These are phyloP conservation scores for Xiphydria camelus DNA, from an alignment of 2,888 invertebrate genomes.

Conservation along the genomic window DNA sequence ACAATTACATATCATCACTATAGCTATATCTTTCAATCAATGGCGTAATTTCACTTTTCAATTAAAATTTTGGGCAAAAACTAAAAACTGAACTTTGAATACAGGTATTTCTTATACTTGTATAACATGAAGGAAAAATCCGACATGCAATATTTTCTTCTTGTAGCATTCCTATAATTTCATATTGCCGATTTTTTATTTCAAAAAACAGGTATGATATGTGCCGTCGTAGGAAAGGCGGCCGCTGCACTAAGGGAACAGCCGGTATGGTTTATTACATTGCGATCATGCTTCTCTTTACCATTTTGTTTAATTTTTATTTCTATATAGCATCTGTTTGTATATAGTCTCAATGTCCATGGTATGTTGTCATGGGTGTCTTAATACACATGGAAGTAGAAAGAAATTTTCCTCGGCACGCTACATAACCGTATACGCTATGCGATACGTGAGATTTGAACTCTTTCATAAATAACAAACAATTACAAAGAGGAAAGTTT, in stretches of 20 bases:
- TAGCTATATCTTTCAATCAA: not conserved
- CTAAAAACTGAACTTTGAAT: not conserved
- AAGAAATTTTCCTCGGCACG: constrained; percentile 1
- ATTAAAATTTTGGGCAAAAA: not conserved
- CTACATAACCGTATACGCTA: not conserved
- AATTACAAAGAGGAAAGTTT: not conserved
- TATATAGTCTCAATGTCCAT: constrained; percentile 23
- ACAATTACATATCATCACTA: constrained; percentile 2
- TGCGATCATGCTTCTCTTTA: constrained; percentile 46
- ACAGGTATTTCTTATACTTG: not conserved
- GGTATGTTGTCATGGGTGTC: constrained; percentile 17
- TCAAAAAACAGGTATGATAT: constrained; percentile 88
- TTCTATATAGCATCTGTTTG: constrained; percentile 12
- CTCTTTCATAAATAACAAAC: not conserved
- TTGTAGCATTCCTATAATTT: constrained; percentile 38
- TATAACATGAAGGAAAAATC: not conserved
- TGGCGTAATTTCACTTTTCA: not conserved
- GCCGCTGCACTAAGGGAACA: constrained; percentile 97
- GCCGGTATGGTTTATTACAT: constrained; percentile 78
- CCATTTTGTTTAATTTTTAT: constrained; percentile 19
- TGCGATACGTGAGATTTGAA: not conserved
- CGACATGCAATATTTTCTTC: not conserved
- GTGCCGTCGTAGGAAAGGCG: constrained; percentile 95
- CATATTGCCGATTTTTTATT: constrained; percentile 49
- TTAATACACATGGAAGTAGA: not conserved